Evolutionary conservation across 2,888 invertebrate species (phyloP).

Genomic region (Sepioteuthis lessoniana): DNA sequence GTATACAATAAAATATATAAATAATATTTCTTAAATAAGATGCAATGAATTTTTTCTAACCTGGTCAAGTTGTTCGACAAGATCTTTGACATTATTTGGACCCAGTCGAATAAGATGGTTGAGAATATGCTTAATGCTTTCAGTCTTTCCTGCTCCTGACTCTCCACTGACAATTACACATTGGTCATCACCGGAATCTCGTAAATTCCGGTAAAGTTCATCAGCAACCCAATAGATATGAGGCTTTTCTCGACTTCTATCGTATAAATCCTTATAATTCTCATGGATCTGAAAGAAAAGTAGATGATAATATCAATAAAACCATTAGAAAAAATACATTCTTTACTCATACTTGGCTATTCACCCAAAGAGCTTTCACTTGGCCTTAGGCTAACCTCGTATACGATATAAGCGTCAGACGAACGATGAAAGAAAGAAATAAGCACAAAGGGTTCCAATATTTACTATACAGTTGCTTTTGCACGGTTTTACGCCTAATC

Average conservation of each 20-base stretch:
- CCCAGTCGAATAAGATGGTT: conserved; percentile 62
- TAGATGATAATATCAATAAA: neutral
- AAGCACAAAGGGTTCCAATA: too few relatives aligned
- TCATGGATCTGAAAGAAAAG: conserved; percentile 56
- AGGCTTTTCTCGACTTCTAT: conserved; percentile 55
- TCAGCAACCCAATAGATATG: conserved; percentile 67
- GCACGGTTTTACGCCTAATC: too few relatives aligned
- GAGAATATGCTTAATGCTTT: conserved; percentile 65
- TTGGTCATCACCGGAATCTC: conserved; percentile 54
- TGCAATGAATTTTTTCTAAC: conserved; percentile 50
- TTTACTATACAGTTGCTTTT: too few relatives aligned
- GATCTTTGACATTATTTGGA: conserved; percentile 53
- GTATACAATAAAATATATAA: neutral
- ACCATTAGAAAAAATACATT: too few relatives aligned
- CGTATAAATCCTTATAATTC: conserved; percentile 54
- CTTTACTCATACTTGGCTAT: too few relatives aligned
- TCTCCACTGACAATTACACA: conserved; percentile 67
- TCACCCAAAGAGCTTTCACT: too few relatives aligned
- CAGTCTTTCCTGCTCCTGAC: conserved; percentile 68
- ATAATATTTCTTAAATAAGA: neutral
- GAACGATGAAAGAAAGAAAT: too few relatives aligned
- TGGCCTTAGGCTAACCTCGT: too few relatives aligned
- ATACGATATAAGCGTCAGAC: too few relatives aligned
- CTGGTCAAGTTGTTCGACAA: conserved; percentile 62
- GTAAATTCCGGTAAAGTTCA: conserved; percentile 57